Base-by-base conservation (phyloP, 2,113 vertebrate species). In the Mormyrus iriodes region DNA sequence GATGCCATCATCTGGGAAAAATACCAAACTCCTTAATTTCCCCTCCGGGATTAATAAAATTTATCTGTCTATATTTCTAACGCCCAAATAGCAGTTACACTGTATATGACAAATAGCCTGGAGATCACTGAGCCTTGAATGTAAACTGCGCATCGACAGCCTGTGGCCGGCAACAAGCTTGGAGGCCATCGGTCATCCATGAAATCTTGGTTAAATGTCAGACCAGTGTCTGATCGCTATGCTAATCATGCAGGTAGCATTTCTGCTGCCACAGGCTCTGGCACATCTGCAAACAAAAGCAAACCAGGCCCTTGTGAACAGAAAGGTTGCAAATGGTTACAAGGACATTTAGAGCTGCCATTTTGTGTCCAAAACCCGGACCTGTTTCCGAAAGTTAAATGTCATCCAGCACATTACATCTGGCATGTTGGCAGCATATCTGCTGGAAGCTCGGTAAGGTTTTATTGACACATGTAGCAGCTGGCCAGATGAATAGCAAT, bases 391-490 rank as follows among this genome's bases (percentile, higher is more conserved):
- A 27, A 85, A 51, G 48, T 49, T 85, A 85, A 85, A 85, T 85
- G 83, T 85, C 83, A 85, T 85, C 46, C 83, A 51, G 44, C 44
- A n/a, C 46, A 85, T 85, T 85, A 85, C n/a, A 51, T 85, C 83
- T 48, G 83, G 24, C 83, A 51, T 17, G 13, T 49, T 51, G 83
- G 83, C 83, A 85, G 24, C n/a, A n/a, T 51, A n/a, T 49, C 48
- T 27, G 44, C 44, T 51, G 48, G 83, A n/a, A 31, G 48, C 42
- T 27, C 46, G 4, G 21, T 51, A 49, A 48, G 12, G 83, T 85
- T 49, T 85, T 17, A 85, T 85, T 31, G 83, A 85, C 83, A 85
- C 83, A 31, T 31, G 48, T 6, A 85, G n/a, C 48, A 48, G 6
- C 19, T 4, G 83, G 15, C 83, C 83, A 27, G n/a, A n/a, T 49